These are phyloP conservation scores for Chironomus tepperi DNA, from an alignment of 1,140 invertebrate genomes.

Conservation along the genomic window DNA sequence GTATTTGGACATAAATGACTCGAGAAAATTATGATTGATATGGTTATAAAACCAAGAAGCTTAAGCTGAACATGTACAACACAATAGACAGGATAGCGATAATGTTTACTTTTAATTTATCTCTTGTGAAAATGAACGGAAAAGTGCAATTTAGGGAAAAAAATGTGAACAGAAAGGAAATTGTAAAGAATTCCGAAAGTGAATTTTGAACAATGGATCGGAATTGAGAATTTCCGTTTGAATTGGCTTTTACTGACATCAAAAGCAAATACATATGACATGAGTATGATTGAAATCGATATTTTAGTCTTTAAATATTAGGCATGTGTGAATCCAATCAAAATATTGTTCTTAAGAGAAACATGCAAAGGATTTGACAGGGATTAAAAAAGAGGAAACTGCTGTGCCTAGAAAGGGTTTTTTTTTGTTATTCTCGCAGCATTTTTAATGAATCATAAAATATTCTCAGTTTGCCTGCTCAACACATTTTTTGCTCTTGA, in stretches of 20 bases:
- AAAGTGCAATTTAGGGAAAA: neutral
- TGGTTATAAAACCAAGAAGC: neutral
- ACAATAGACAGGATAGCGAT: neutral
- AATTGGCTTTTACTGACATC: constrained; percentile 10
- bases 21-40: neutral
- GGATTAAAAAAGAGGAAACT: neutral
- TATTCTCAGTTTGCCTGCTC: neutral
- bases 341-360: constrained; percentile 4
- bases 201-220: neutral
- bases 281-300: neutral
- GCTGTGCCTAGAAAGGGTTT: neutral
- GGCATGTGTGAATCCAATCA: neutral
- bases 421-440: neutral
- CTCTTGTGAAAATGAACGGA: neutral
- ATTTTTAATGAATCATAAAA: constrained; percentile 10
- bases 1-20: neutral
- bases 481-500: neutral
- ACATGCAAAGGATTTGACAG: neutral
- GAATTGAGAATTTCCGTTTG: constrained; percentile 7
- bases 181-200: neutral
- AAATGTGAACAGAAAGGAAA: neutral
- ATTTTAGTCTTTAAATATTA: neutral
- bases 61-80: neutral
- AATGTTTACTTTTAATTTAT: constrained; percentile 19
- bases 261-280: no score